phyloP scores from a whole-genome alignment of 2,797 vertebrate species.

The Oreonectes daqikongensis region DNA sequence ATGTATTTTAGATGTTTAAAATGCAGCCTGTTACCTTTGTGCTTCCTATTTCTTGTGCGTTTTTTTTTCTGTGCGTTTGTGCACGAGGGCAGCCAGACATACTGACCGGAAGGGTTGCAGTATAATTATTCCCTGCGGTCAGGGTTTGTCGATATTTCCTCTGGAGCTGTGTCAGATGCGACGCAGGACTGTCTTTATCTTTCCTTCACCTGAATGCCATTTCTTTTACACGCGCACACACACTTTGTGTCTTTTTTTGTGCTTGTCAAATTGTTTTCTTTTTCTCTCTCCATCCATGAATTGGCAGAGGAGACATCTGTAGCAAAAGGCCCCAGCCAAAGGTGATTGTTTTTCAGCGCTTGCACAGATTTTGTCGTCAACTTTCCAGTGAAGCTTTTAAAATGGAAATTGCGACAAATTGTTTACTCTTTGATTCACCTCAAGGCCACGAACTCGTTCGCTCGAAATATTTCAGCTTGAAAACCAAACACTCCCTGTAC shows the following conservation, averaged over 20 bases:
- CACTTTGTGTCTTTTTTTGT: slow-evolving; percentile 20
- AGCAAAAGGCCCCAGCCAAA: slow-evolving; percentile 40
- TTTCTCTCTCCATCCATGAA: slow-evolving; percentile 19
- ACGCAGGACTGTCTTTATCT: not conserved
- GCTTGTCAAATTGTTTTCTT: slow-evolving; percentile 35
- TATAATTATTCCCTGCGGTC: slow-evolving; percentile 25
- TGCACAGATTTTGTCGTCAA: slow-evolving; percentile 47
- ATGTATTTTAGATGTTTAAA: slow-evolving; percentile 11
- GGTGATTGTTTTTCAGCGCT: slow-evolving; percentile 47
- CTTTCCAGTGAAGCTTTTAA: slow-evolving; percentile 53
- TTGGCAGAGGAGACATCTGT: slow-evolving; percentile 27
- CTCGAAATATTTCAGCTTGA: not conserved
- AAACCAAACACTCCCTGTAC: not conserved
- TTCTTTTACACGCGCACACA: not conserved
- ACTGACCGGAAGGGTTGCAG: slow-evolving; percentile 12
- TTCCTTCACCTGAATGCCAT: slow-evolving; percentile 11
- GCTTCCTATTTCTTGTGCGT: not conserved
- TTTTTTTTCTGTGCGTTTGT: slow-evolving; percentile 5
- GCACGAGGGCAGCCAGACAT: not conserved
- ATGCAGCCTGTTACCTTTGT: not conserved
- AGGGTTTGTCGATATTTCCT: slow-evolving; percentile 29
- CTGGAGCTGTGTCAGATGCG: slow-evolving; percentile 19
- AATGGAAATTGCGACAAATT: slow-evolving; percentile 50
- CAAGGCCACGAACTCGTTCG: slow-evolving; percentile 9
- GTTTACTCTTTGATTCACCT: slow-evolving; percentile 44